Evolutionary conservation across 2,888 invertebrate genomes (phyloP).

Genomic region (Adela reaumurella): DNA sequence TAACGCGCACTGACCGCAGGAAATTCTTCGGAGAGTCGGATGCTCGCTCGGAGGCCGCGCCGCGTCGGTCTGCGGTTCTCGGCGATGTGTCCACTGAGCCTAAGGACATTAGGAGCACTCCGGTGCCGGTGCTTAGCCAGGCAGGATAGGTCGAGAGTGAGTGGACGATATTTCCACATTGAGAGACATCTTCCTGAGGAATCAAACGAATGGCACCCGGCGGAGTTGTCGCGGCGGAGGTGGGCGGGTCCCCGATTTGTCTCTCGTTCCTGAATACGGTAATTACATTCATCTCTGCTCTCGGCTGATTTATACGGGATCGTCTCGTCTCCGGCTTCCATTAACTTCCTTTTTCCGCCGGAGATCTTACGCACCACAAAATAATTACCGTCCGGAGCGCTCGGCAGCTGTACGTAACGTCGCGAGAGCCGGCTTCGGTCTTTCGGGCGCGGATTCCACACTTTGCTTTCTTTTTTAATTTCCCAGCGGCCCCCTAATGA

Average conservation of each 20-base stretch:
- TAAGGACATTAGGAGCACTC: too few species aligned
- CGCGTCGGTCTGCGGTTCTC: too few species aligned
- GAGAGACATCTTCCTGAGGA: too few species aligned
- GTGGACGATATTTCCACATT: too few species aligned
- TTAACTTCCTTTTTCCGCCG: conserved; percentile 38
- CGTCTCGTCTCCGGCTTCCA: conserved; percentile 28
- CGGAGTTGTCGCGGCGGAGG: conserved; percentile 11
- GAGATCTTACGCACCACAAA: conserved; percentile 53
- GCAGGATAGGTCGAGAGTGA: too few species aligned
- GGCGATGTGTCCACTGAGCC: too few species aligned
- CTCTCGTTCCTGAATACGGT: conserved; percentile 24
- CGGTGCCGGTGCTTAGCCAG: too few species aligned
- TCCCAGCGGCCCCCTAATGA: conserved; percentile 57
- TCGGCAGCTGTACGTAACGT: conserved; percentile 54
- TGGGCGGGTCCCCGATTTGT: conserved; percentile 23
- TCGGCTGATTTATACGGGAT: conserved; percentile 35
- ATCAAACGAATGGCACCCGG: conserved; percentile 17
- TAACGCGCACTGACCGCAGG: too few species aligned
- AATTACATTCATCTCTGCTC: conserved; percentile 39
- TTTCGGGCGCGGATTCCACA: conserved; percentile 34
- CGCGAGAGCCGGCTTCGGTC: conserved; percentile 46
- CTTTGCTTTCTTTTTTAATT: conserved; percentile 58
- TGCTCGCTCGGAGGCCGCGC: too few species aligned
- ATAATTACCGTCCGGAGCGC: conserved; percentile 57
- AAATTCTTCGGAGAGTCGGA: too few species aligned